phyloP scores from a whole-genome alignment of 2,888 invertebrate genomes.

The Tipula unca region DNA sequence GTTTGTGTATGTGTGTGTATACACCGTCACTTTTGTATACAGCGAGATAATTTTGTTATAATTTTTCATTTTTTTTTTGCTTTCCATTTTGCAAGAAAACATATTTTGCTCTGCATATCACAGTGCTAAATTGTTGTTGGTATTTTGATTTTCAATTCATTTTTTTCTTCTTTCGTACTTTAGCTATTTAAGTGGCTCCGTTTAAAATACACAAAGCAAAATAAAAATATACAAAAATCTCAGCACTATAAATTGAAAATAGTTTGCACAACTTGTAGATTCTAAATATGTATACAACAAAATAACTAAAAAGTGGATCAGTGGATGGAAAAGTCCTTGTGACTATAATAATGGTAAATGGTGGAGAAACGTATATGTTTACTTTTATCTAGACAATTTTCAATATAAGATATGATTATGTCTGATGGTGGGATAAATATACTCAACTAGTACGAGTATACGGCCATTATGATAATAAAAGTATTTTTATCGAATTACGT shows the following conservation, averaged over 20 bases:
- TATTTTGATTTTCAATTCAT: background rate
- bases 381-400: too few relatives aligned
- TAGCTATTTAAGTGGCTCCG: background rate
- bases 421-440: background rate
- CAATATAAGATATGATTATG: too few relatives aligned
- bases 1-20: background rate
- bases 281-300: too few relatives aligned
- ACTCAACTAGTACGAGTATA: background rate
- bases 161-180: background rate
- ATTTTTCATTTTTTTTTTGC: background rate
- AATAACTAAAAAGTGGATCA: background rate
- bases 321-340: background rate
- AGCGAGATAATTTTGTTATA: background rate
- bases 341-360: too few relatives aligned
- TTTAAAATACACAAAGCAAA: background rate
- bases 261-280: background rate
- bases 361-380: too few relatives aligned
- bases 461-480: too few relatives aligned
- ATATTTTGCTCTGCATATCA: background rate
- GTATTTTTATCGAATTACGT: too few relatives aligned
- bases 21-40: background rate
- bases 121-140: background rate
- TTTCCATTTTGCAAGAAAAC: background rate
- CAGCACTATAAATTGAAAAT: background rate
- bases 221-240: background rate